Percentiles rank a stretch among this genome's conserved stretches.
These are phyloP conservation scores for Platichthys flesus DNA, from an alignment of 2,113 vertebrate genomes.

Conservation along the genomic window DNA sequence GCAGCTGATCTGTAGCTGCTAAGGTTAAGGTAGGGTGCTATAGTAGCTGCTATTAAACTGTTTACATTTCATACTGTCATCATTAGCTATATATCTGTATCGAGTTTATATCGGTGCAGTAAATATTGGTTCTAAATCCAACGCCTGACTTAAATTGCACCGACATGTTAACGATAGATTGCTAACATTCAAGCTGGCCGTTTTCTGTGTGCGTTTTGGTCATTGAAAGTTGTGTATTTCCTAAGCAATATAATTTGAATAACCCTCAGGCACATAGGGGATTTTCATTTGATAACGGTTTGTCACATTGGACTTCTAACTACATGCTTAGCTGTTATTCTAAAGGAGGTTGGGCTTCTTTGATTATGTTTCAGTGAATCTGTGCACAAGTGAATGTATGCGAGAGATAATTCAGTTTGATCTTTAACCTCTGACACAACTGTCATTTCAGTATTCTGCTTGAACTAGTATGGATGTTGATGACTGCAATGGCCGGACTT, in stretches of 20 bases:
- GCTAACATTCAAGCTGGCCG: neutral
- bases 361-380: neutral
- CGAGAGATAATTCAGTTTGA: neutral
- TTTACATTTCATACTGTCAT: neutral
- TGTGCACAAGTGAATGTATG: neutral
- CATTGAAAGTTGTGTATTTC: no score
- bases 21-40: neutral
- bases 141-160: neutral
- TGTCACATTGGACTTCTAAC: neutral
- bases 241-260: neutral
- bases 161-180: slow-evolving; percentile 4
- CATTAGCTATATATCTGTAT: neutral
- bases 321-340: slow-evolving; percentile 4
- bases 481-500: slow-evolving; percentile 93
- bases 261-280: neutral
- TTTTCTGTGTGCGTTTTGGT: neutral
- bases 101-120: neutral
- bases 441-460: slow-evolving; percentile 80
- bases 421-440: slow-evolving; percentile 15
- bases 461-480: slow-evolving; percentile 92
- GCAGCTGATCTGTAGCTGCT: slow-evolving; percentile 27
- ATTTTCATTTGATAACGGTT: neutral
- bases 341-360: neutral
- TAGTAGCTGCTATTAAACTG: slow-evolving; percentile 12
- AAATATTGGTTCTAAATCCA: neutral